Conservation (phyloP, 2,888 invertebrate species). For the Lochmaea crataegi region DNA sequence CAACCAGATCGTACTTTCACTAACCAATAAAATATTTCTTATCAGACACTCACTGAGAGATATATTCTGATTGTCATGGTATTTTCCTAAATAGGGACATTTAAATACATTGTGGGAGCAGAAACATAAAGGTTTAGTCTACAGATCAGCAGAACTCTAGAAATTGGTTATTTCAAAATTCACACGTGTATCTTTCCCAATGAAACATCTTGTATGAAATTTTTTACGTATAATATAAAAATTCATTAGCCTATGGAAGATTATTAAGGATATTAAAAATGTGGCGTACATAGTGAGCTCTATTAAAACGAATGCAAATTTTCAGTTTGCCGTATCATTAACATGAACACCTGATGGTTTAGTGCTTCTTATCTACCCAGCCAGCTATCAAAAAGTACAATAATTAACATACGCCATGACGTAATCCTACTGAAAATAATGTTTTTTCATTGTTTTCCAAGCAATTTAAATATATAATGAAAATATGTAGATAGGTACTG, state of each 20-base stretch:
- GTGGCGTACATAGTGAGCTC: neutral
- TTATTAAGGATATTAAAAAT: neutral
- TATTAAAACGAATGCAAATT: constrained; percentile 7
- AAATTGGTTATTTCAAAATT: no score
- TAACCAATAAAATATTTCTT: no score
- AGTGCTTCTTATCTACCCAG: constrained; percentile 13
- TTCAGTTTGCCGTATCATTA: neutral
- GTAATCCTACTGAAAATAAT: constrained; percentile 12
- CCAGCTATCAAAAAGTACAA: constrained; percentile 17
- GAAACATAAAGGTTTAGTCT: no score
- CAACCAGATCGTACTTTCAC: no score
- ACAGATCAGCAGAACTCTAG: no score
- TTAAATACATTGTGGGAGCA: no score
- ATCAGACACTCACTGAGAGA: no score
- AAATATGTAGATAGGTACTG: neutral
- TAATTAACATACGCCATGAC: constrained; percentile 21
- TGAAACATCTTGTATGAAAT: neutral
- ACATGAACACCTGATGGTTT: constrained; percentile 13
- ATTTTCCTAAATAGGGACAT: no score
- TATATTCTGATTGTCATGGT: no score
- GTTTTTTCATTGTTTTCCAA: constrained; percentile 3
- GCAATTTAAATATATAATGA: constrained; percentile 6
- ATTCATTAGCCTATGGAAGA: neutral
- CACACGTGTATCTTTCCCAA: no score
- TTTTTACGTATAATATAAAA: neutral